Base-by-base conservation (phyloP, 2,797 vertebrate species). In the Sorex maritimensis region DNA sequence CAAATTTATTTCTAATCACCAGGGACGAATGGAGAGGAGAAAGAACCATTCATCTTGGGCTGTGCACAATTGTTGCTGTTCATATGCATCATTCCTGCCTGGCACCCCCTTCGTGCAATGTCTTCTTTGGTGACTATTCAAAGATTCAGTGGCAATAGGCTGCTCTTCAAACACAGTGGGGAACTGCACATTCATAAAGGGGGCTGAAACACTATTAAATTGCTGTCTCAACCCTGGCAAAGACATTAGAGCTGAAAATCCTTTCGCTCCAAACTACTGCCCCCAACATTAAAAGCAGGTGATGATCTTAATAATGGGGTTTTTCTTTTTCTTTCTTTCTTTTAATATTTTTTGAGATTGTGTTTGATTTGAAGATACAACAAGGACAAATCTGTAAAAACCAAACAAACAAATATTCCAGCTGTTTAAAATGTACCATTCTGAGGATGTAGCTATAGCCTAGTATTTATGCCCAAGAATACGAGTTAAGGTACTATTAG, bases 1-100 rank as follows among this genome's bases (percentile, higher is more conserved):
- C 85, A 95, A 92, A 97, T 96, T 94, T 79, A 78, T 88, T 78
- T 94, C 85, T 93, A 95, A 96, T 94, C 88, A 95, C 87, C 84
- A 71, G 83, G 92, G 82, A 88, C 34, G 49, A 34, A 44, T 52
- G 44, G 5, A 81, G 28, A 84, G 12, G 74, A 86, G 52, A 73
- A 86, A 91, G 58, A 87, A 73, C 14, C 61, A 81, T 90, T 94
- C 89, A 86, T 91, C 24, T 30, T 65, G 72, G 38, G 78, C 41
- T 9, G 44, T 82, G 79, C 8, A 7, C 52, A 41, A 67, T n/a
- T 34, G 12, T 24, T 19, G 28, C n/a, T 0, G 52, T 71, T 85
- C 92, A 90, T 78, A 90, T 30, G 72, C 58, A 73, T 63, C 21
- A 21, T 34, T 65, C 80, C 30, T 5, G 7, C 26, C 24, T 9